A percentile compares a stretch with the other conserved stretches of the same genome.
Conservation (phyloP, 92 coral and sea anemone species). For the Actinernus sp. region DNA sequence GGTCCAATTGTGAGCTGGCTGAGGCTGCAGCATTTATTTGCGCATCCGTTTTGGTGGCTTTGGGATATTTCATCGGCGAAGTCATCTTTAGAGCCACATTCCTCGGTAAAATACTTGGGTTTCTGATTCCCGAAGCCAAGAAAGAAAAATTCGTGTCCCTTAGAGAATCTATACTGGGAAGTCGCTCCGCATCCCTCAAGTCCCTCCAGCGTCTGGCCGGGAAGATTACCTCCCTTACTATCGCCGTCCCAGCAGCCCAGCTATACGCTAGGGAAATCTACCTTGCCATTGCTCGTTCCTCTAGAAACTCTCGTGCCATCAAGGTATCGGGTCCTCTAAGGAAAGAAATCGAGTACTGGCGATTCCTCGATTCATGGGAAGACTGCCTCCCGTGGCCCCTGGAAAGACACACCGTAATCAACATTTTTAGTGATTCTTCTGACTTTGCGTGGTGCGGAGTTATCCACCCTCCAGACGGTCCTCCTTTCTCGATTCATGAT, state of each 20-base stretch:
- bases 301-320: slow-evolving; percentile 21
- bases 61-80: slow-evolving; percentile 8
- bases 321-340: slow-evolving; percentile 22
- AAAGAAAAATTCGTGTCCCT: slow-evolving; percentile 21
- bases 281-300: slow-evolving; percentile 9
- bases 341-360: slow-evolving; percentile 28
- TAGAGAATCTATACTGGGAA: slow-evolving; percentile 11
- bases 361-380: slow-evolving; percentile 28
- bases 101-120: slow-evolving; percentile 25
- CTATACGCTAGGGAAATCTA: slow-evolving; percentile 10
- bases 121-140: slow-evolving; percentile 41
- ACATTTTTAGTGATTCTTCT: background rate
- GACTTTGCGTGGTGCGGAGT: slow-evolving; percentile 6
- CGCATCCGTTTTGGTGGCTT: background rate
- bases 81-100: slow-evolving; percentile 14
- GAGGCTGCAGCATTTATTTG: slow-evolving; percentile 52
- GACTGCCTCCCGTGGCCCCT: slow-evolving; percentile 16
- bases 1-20: slow-evolving; percentile 46
- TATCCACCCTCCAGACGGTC: background rate
- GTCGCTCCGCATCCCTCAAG: slow-evolving; percentile 10
- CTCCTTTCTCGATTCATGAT: background rate
- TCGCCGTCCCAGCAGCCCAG: slow-evolving; percentile 25
- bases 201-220: slow-evolving; percentile 20
- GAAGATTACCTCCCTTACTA: slow-evolving; percentile 26
- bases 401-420: background rate